Evolutionary conservation across 2,113 vertebrate genomes (phyloP).

Genomic region (Tragelaphus imberbis): DNA sequence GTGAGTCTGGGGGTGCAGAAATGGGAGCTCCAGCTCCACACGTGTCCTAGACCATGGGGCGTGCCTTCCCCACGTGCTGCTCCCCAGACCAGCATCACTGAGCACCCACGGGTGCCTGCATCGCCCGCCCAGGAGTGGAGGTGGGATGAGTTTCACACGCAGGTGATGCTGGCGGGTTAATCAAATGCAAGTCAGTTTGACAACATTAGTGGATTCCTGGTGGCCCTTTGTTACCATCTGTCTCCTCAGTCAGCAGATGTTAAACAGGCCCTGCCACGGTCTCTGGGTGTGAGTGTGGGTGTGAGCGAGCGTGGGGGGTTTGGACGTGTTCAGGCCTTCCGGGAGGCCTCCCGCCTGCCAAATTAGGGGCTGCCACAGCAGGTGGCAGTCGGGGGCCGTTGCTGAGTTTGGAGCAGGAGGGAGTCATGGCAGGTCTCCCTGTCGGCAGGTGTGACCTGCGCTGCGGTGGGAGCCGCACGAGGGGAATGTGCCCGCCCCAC

Average conservation of each 20-base stretch:
- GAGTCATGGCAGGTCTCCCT: not conserved
- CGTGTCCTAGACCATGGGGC: not conserved
- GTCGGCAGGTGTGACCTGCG: accelerated
- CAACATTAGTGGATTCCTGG: accelerated
- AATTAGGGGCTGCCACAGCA: not conserved
- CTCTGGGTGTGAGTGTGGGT: not conserved
- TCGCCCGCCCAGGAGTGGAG: accelerated
- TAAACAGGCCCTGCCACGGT: not conserved
- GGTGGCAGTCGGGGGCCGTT: not conserved
- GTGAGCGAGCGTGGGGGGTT: not conserved
- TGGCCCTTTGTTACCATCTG: not conserved
- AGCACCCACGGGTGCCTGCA: accelerated
- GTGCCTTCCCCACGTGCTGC: not conserved
- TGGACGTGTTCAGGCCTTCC: not conserved
- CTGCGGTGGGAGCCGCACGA: accelerated
- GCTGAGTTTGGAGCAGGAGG: not conserved
- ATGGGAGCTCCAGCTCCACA: accelerated
- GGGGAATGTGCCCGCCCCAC: too few species aligned
- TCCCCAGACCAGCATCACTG: not conserved
- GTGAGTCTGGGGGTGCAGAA: too few species aligned
- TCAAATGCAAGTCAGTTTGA: not conserved
- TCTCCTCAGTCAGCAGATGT: not conserved
- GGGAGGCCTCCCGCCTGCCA: not conserved
- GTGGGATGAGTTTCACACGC: too few species aligned
- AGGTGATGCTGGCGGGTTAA: accelerated